These are phyloP conservation scores for Aporrectodea caliginosa DNA, from an alignment of 1,140 invertebrate genomes.

Conservation along the genomic window DNA sequence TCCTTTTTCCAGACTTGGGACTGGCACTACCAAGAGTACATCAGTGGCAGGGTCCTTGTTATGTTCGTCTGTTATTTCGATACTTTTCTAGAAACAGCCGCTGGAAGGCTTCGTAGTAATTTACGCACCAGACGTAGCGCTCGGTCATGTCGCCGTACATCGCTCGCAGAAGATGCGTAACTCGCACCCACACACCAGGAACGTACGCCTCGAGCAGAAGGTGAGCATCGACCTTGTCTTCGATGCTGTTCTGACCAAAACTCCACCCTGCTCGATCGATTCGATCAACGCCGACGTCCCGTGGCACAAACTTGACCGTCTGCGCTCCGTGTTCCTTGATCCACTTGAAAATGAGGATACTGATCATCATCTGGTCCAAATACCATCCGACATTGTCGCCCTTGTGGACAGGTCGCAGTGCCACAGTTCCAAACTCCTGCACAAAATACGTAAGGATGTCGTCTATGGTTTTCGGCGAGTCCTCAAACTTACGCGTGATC, in stretches of 20 bases:
- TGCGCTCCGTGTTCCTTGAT: background rate
- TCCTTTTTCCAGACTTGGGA: too few species aligned
- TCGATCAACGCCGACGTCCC: conserved; percentile 25
- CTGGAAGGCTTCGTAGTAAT: background rate
- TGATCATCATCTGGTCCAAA: conserved; percentile 28
- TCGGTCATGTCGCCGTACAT: conserved; percentile 19
- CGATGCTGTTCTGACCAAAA: conserved; percentile 1
- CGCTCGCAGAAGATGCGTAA: conserved; percentile 13
- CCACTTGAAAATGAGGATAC: conserved; percentile 25
- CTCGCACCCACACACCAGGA: conserved; percentile 11
- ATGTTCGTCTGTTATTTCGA: too few species aligned
- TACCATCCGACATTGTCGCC: conserved; percentile 33
- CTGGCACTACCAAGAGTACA: too few species aligned
- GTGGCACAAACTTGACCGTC: conserved; percentile 19
- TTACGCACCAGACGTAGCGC: background rate
- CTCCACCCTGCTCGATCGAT: conserved; percentile 29
- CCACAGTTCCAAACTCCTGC: conserved; percentile 26
- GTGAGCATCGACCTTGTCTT: conserved; percentile 29
- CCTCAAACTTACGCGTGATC: conserved; percentile 1
- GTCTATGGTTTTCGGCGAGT: conserved; percentile 9
- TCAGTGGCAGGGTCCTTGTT: too few species aligned
- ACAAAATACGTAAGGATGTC: conserved; percentile 26
- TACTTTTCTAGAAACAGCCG: background rate
- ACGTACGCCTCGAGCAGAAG: conserved; percentile 16
- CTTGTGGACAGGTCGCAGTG: conserved; percentile 14